Evolutionary conservation across 2,113 vertebrate species (phyloP).

Genomic region (Pachypanchax playfairii): DNA sequence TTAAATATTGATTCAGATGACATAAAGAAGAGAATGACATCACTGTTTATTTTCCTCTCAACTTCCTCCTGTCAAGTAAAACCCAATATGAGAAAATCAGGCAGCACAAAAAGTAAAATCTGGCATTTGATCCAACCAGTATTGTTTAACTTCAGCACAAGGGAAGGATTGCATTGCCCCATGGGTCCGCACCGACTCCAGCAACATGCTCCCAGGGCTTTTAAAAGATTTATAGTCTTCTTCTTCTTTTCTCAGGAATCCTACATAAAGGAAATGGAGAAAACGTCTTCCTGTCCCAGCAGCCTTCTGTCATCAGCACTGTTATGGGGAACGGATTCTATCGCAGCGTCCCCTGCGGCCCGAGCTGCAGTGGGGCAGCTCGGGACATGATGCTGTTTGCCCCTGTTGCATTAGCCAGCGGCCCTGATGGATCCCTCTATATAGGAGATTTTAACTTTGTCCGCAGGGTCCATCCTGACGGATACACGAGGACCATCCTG

Average conservation of each 20-base stretch:
- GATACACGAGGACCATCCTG: slow-evolving; percentile 88
- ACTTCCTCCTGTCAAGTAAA: background rate
- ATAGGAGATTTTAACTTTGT: slow-evolving; percentile 98
- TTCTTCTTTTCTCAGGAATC: slow-evolving; percentile 82
- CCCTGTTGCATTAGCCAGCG: slow-evolving; percentile 91
- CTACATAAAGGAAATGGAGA: slow-evolving; percentile 98
- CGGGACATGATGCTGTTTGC: slow-evolving; percentile 94
- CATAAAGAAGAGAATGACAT: background rate
- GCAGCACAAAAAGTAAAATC: background rate
- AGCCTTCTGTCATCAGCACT: slow-evolving; percentile 90
- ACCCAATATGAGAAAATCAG: background rate
- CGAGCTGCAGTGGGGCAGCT: slow-evolving; percentile 89
- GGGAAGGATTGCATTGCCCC: background rate
- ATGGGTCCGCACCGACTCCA: background rate
- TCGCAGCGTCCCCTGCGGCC: slow-evolving; percentile 80
- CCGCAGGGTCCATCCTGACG: slow-evolving; percentile 89
- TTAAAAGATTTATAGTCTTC: slow-evolving; percentile 15
- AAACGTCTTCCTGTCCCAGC: slow-evolving; percentile 96
- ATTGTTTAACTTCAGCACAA: background rate
- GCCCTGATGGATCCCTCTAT: slow-evolving; percentile 92
- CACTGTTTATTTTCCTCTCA: background rate
- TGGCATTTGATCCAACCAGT: slow-evolving; percentile 6
- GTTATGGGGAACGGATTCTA: slow-evolving; percentile 97
- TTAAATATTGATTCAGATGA: background rate
- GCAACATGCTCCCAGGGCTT: slow-evolving; percentile 10